These are phyloP conservation scores for Drosophila lini DNA, from an alignment of 1,140 invertebrate species.

Conservation along the genomic window DNA sequence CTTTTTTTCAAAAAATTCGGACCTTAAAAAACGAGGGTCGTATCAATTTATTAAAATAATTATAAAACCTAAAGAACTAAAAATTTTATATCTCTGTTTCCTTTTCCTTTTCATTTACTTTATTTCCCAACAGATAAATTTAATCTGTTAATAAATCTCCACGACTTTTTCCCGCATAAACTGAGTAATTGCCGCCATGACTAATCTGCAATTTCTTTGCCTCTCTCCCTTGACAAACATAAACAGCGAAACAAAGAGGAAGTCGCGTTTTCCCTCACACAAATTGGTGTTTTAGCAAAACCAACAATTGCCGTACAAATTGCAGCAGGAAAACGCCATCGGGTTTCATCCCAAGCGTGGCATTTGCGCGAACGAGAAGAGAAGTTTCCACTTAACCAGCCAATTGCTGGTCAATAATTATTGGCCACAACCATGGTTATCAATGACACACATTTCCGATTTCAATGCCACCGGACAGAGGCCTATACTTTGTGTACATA, in stretches of 20 bases:
- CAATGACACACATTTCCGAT: constrained; percentile 48
- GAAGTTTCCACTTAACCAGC: constrained; percentile 10
- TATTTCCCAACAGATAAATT: not conserved
- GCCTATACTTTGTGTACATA: constrained; percentile 1
- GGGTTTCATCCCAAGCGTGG: constrained; percentile 66
- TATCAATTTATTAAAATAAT: too few relatives aligned
- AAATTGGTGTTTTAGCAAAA: constrained; percentile 69
- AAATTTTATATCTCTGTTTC: too few relatives aligned
- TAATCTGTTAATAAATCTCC: not conserved
- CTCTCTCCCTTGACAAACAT: constrained; percentile 8
- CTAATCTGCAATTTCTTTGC: constrained; percentile 34
- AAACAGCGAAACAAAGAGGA: constrained; percentile 34
- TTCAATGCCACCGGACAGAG: constrained; percentile 35
- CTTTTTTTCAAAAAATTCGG: too few relatives aligned
- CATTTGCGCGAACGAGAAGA: constrained; percentile 16
- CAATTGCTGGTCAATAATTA: constrained; percentile 20
- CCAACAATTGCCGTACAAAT: constrained; percentile 73
- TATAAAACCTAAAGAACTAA: too few relatives aligned
- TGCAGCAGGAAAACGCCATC: constrained; percentile 74
- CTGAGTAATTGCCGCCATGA: constrained; percentile 26
- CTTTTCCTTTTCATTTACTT: too few relatives aligned
- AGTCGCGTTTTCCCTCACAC: constrained; percentile 43
- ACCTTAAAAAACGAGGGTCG: too few relatives aligned
- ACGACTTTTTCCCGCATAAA: not conserved
- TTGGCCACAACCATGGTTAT: constrained; percentile 13